These are phyloP conservation scores for Kryptolebias marmoratus DNA, from an alignment of 2,113 vertebrate species.

Conservation along the genomic window DNA sequence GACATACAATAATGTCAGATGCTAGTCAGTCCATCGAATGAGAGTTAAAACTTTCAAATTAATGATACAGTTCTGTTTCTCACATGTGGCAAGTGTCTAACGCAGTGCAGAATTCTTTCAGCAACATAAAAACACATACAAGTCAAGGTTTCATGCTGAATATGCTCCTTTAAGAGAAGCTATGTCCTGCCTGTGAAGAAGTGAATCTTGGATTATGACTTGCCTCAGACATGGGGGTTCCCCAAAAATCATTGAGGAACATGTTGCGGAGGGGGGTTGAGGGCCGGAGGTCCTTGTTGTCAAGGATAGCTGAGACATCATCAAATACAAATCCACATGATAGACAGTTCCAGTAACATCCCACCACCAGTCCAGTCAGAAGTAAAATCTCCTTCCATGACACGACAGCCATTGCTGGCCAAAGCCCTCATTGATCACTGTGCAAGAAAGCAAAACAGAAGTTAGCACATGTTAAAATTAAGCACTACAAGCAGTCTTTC, in stretches of 20 bases:
- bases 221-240: constrained; percentile 98
- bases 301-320: constrained; percentile 96
- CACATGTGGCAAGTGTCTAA: background rate
- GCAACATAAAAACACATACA: background rate
- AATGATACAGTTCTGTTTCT: background rate
- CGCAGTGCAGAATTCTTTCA: background rate
- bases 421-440: constrained; percentile 79
- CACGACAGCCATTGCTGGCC: constrained; percentile 88
- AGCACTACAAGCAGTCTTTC: background rate
- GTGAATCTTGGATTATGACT: background rate
- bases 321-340: constrained; percentile 98
- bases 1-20: constrained; percentile 27
- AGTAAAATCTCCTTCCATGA: constrained; percentile 90
- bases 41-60: background rate
- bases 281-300: constrained; percentile 97
- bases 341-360: constrained; percentile 97
- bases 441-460: background rate
- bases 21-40: background rate
- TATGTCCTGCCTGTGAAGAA: background rate
- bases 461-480: background rate
- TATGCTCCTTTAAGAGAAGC: background rate
- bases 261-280: constrained; percentile 92
- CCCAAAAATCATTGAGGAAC: constrained; percentile 99
- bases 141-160: background rate
- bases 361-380: constrained; percentile 87